Percentiles rank a stretch among this genome's conserved stretches.
These are phyloP conservation scores for Sula dactylatra DNA, from an alignment of 2,113 vertebrate genomes.

Conservation along the genomic window DNA sequence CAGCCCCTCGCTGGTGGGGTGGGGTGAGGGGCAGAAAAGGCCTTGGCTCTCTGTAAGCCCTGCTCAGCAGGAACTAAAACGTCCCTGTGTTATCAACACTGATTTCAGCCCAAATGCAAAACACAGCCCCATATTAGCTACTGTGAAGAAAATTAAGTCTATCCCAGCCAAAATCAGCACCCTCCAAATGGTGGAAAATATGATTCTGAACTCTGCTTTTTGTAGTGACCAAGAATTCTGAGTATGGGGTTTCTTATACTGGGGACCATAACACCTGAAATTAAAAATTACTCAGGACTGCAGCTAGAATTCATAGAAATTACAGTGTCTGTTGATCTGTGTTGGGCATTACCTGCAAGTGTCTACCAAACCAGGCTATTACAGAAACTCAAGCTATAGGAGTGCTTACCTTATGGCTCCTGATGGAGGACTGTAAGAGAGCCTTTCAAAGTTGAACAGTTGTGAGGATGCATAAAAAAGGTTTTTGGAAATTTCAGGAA, in stretches of 20 bases:
- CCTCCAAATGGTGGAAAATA: neutral
- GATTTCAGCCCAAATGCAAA: neutral
- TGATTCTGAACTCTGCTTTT: neutral
- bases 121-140: neutral
- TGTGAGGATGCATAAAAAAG: neutral
- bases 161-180: neutral
- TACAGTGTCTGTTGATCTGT: neutral
- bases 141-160: neutral
- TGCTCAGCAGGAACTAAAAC: neutral
- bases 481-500: neutral
- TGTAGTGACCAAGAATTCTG: neutral
- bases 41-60: neutral
- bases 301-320: neutral
- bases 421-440: neutral
- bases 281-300: neutral
- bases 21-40: neutral
- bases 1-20: neutral
- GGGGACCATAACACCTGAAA: neutral
- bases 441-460: neutral
- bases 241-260: neutral
- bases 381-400: neutral
- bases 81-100: neutral
- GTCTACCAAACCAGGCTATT: neutral
- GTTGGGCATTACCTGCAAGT: neutral
- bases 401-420: neutral